phyloP scores from a whole-genome alignment of 2,113 vertebrate species.

The Platysternon megacephalum region DNA sequence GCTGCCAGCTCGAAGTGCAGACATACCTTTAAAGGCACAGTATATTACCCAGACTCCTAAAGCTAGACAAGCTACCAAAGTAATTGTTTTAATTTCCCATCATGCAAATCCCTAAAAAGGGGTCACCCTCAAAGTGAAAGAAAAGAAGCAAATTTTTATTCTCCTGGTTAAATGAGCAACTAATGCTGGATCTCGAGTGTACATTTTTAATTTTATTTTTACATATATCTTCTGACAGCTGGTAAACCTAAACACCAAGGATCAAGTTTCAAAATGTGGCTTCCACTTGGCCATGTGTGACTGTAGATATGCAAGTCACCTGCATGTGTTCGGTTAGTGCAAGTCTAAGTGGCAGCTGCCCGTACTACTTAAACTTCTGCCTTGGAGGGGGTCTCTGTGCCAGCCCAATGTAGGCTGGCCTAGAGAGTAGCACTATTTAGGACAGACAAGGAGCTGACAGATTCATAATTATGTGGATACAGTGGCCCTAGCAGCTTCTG shows the following conservation, averaged over 20 bases:
- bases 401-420: neutral
- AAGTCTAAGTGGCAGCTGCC: neutral
- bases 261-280: neutral
- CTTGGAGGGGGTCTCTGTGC: neutral
- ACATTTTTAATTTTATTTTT: neutral
- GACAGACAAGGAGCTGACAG: neutral
- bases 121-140: neutral
- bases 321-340: neutral
- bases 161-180: neutral
- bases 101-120: neutral
- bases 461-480: neutral
- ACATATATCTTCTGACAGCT: neutral
- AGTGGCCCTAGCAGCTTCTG: neutral
- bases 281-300: neutral
- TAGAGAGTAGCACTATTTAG: neutral
- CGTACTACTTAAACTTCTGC: neutral
- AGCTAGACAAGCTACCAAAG: neutral
- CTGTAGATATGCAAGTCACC: neutral
- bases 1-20: neutral
- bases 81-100: neutral
- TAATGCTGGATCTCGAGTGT: neutral
- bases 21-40: neutral
- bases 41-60: accelerated
- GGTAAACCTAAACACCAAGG: neutral
- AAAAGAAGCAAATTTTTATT: neutral